phyloP scores from a whole-genome alignment of 2,888 invertebrate species.

The Dyspetes luteomarginatus region DNA sequence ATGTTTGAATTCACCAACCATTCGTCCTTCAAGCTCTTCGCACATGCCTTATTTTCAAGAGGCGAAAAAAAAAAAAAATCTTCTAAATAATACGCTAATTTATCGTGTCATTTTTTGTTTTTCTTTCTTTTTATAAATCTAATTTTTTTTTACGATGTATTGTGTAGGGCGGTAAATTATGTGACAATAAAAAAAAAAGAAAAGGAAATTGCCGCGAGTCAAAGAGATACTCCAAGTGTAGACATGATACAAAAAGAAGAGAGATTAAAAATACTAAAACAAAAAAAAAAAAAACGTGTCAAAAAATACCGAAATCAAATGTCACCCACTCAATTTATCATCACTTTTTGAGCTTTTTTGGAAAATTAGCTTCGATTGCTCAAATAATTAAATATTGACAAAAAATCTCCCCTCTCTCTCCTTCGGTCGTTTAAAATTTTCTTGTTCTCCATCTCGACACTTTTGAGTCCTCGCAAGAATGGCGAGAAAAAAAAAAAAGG shows the following conservation, averaged over 20 bases:
- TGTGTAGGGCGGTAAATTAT: conserved; percentile 13
- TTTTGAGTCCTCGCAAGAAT: too few relatives aligned
- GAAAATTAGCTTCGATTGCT: too few relatives aligned
- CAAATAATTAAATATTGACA: too few relatives aligned
- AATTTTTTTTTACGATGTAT: conserved; percentile 38
- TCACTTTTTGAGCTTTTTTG: too few relatives aligned
- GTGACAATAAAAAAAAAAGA: conserved; percentile 2
- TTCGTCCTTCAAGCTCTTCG: not conserved
- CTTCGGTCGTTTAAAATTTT: too few relatives aligned
- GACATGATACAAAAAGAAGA: too few relatives aligned
- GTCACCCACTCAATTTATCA: too few relatives aligned
- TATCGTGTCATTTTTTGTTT: not conserved
- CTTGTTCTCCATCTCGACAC: too few relatives aligned
- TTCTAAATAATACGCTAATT: not conserved
- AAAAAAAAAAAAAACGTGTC: conserved; percentile 1
- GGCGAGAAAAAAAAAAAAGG: too few relatives aligned
- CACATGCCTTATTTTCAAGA: not conserved
- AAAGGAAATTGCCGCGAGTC: not conserved
- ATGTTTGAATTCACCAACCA: not conserved
- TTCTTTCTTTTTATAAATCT: not conserved
- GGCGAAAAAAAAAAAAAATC: not conserved
- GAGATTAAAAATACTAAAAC: not conserved
- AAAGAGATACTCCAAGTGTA: too few relatives aligned
- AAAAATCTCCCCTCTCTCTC: too few relatives aligned
- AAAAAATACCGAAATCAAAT: conserved; percentile 14